Percentiles rank a stretch among this genome's conserved stretches.
Conservation (phyloP, 2,113 vertebrate species). For the Saccopteryx leptura region DNA sequence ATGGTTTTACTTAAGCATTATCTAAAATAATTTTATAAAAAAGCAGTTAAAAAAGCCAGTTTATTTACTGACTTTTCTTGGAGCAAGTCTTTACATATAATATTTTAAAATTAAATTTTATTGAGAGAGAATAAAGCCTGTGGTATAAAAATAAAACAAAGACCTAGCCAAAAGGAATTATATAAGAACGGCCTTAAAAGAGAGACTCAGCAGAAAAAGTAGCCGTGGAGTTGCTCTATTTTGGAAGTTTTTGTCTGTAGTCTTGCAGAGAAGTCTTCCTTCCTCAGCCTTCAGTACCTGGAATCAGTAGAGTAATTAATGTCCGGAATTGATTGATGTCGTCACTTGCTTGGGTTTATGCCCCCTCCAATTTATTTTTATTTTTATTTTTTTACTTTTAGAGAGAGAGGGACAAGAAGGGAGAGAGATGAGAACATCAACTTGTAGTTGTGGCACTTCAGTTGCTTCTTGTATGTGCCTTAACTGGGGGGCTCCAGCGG, state of each 20-base stretch:
- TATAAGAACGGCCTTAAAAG: neutral
- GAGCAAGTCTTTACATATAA: neutral
- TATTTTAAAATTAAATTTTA: neutral
- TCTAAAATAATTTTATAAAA: neutral
- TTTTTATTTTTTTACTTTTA: no score
- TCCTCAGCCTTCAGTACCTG: neutral
- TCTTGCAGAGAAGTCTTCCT: neutral
- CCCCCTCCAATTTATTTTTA: neutral
- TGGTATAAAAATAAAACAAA: neutral
- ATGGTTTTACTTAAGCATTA: neutral
- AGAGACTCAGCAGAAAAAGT: neutral
- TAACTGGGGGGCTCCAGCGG: no score
- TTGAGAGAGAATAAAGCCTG: neutral
- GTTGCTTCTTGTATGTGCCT: no score
- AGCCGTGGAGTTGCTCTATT: neutral
- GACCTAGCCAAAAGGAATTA: neutral
- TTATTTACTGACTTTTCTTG: constrained; percentile 30
- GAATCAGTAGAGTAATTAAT: neutral
- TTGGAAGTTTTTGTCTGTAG: neutral
- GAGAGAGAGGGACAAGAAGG: no score
- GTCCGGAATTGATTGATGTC: neutral
- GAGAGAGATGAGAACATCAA: no score
- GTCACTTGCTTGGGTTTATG: neutral
- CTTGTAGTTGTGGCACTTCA: no score
- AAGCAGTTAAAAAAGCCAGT: neutral